These are phyloP conservation scores for Myotis lucifugus DNA, from an alignment of 2,113 vertebrate species.

Conservation along the genomic window DNA sequence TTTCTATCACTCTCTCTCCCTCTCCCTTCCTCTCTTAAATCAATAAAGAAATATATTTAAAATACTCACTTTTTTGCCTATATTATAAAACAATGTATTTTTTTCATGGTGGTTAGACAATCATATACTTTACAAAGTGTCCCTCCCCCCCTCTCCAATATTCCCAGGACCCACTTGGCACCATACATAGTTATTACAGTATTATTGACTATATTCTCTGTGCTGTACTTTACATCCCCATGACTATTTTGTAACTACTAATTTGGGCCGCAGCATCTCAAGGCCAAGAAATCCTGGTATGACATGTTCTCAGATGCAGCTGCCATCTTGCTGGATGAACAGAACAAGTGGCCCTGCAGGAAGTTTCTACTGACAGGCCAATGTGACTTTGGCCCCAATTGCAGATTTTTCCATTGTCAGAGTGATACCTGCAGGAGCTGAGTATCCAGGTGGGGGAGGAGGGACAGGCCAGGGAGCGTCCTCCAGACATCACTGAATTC, in stretches of 20 bases:
- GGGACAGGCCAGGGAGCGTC: slow-evolving; percentile 84
- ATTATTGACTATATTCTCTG: neutral
- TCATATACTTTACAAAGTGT: neutral
- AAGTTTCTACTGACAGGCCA: slow-evolving; percentile 89
- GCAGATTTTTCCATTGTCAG: slow-evolving; percentile 97
- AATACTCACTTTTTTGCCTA: neutral
- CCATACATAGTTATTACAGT: neutral
- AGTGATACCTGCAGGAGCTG: slow-evolving; percentile 89
- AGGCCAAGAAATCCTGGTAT: slow-evolving; percentile 95
- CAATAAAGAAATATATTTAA: too few relatives aligned
- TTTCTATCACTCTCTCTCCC: too few relatives aligned
- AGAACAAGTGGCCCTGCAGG: slow-evolving; percentile 88
- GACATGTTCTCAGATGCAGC: slow-evolving; percentile 91
- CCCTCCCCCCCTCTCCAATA: neutral
- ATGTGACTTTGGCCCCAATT: slow-evolving; percentile 93
- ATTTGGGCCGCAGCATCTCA: slow-evolving; percentile 93
- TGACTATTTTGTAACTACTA: neutral
- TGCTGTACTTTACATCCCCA: neutral
- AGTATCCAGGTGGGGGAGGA: slow-evolving; percentile 91
- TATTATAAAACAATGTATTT: neutral
- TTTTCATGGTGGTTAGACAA: neutral
- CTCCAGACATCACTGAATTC: slow-evolving; percentile 70
- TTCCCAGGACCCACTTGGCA: neutral
- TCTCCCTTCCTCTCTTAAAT: too few relatives aligned
- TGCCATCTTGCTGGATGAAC: slow-evolving; percentile 86